Conservation (phyloP, 2,888 invertebrate species). For the Oxyscelio sp. region DNA sequence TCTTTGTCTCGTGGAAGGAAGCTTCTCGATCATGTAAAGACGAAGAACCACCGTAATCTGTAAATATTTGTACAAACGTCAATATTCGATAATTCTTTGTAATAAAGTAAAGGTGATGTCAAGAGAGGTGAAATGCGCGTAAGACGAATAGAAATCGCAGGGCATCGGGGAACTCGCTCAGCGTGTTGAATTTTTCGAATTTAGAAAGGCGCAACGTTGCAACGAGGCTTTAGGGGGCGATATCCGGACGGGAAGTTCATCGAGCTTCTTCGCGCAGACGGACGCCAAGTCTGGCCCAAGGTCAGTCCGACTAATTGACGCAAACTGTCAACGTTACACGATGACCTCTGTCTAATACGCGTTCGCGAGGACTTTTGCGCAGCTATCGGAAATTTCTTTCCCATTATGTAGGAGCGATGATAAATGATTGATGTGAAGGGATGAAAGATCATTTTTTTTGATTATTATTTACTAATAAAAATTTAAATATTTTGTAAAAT, state of each 20-base stretch:
- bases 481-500: no score
- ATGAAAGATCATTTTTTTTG: no score
- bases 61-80: slow-evolving; percentile 62
- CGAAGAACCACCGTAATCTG: slow-evolving; percentile 47
- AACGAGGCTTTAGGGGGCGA: slow-evolving; percentile 74
- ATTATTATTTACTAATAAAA: no score
- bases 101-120: neutral
- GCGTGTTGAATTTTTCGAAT: slow-evolving; percentile 62
- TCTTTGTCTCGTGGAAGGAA: neutral
- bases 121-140: neutral
- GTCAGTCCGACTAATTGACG: slow-evolving; percentile 82
- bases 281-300: slow-evolving; percentile 82
- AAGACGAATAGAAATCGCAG: slow-evolving; percentile 47
- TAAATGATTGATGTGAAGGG: neutral
- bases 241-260: slow-evolving; percentile 72
- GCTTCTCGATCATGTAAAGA: neutral
- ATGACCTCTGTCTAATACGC: slow-evolving; percentile 57
- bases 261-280: slow-evolving; percentile 74
- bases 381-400: slow-evolving; percentile 13
- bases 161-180: slow-evolving; percentile 54
- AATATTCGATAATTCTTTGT: slow-evolving; percentile 1
- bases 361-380: slow-evolving; percentile 38
- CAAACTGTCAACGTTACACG: slow-evolving; percentile 44
- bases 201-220: slow-evolving; percentile 67
- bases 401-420: neutral